Percentiles rank a stretch among this genome's conserved stretches.
Evolutionary conservation across 1,140 invertebrate genomes (phyloP).

Genomic region (Pseudomyrmex cubaensis): DNA sequence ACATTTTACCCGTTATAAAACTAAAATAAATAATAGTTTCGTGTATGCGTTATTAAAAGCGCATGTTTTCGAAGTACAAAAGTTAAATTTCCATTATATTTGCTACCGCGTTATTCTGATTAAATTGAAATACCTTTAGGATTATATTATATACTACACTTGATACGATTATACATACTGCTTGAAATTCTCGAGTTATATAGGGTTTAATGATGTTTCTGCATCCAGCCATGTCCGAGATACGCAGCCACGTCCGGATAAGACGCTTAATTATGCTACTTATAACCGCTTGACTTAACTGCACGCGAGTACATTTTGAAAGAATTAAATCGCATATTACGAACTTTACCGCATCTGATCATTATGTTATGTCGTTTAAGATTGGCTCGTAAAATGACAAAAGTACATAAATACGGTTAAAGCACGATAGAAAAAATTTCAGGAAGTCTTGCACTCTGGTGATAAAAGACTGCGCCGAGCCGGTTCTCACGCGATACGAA

Average conservation of each 20-base stretch:
- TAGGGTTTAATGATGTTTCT: neutral
- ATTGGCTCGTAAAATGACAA: neutral
- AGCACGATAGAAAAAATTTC: neutral
- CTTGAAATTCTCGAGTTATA: neutral
- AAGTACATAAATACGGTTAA: neutral
- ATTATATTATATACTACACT: neutral
- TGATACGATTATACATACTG: neutral
- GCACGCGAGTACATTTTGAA: neutral
- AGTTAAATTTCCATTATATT: neutral
- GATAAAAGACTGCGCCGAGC: neutral
- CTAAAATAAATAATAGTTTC: neutral
- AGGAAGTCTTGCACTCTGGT: neutral
- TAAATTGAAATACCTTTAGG: neutral
- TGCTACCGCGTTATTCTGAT: neutral
- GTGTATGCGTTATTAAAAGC: neutral
- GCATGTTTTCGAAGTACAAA: neutral
- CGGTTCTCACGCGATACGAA: neutral
- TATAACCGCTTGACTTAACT: neutral
- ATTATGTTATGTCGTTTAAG: neutral
- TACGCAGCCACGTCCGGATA: neutral
- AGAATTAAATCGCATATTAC: conserved; percentile 11
- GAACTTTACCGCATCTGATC: neutral
- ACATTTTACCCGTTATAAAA: too few relatives aligned
- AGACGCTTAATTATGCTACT: conserved; percentile 35
- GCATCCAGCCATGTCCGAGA: neutral